phyloP scores from a whole-genome alignment of 2,113 vertebrate species.

The Myotis davidii region DNA sequence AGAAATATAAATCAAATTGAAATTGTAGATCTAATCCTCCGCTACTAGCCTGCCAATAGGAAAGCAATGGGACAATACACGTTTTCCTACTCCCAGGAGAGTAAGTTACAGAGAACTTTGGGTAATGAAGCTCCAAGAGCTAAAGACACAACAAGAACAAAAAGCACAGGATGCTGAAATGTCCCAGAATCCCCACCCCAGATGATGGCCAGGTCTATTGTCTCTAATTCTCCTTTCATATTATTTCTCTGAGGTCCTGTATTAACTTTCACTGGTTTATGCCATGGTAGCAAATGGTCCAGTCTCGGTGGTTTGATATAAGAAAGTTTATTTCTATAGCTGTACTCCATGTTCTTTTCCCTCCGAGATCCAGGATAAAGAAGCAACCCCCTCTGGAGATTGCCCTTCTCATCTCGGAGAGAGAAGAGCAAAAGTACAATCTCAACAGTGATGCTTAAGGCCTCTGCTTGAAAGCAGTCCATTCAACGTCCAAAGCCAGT shows the following conservation, averaged over 20 bases:
- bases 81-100: not conserved
- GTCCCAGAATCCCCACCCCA: not conserved
- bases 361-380: not conserved
- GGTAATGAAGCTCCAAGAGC: not conserved
- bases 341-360: not conserved
- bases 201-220: not conserved
- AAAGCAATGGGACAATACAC: not conserved
- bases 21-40: not conserved
- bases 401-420: not conserved
- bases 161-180: not conserved
- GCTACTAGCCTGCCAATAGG: not conserved
- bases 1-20: slow-evolving; percentile 51
- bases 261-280: not conserved
- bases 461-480: not conserved
- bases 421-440: not conserved
- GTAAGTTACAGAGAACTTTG: not conserved
- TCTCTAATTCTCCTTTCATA: not conserved
- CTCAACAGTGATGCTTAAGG: not conserved
- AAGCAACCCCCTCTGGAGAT: not conserved
- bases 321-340: not conserved
- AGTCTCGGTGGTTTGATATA: not conserved
- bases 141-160: not conserved
- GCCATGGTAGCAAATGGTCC: not conserved
- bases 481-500: not conserved
- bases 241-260: not conserved